These are phyloP conservation scores for Chlorops oryzae DNA, from an alignment of 1,140 invertebrate genomes.

Conservation along the genomic window DNA sequence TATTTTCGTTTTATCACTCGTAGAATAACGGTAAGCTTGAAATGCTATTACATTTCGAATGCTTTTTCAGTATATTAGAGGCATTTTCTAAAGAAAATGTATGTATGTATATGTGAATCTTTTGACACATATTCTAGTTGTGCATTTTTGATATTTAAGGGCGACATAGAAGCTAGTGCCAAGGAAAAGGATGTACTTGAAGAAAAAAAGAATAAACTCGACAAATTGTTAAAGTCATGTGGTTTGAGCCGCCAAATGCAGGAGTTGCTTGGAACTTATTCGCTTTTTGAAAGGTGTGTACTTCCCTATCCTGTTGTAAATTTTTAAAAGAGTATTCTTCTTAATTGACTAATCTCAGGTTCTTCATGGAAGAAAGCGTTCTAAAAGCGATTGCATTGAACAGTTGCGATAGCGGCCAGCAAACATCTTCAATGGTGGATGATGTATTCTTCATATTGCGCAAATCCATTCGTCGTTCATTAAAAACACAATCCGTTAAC, in stretches of 20 bases:
- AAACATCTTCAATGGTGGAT: slow-evolving; percentile 91
- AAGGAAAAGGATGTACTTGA: slow-evolving; percentile 53
- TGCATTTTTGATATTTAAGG: too few species aligned
- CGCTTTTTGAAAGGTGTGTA: slow-evolving; percentile 75
- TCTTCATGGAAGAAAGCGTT: slow-evolving; percentile 94
- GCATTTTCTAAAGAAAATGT: too few species aligned
- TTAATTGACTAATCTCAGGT: slow-evolving; percentile 48
- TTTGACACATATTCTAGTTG: too few species aligned
- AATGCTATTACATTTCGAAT: too few species aligned
- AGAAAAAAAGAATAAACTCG: slow-evolving; percentile 56
- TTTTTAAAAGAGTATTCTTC: too few species aligned
- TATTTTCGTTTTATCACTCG: slow-evolving; percentile 85
- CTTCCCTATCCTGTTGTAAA: not conserved
- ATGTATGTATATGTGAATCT: too few species aligned
- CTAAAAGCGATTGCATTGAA: slow-evolving; percentile 90
- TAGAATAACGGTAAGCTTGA: slow-evolving; percentile 67
- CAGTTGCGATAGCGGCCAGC: slow-evolving; percentile 59
- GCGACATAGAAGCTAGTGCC: slow-evolving; percentile 59
- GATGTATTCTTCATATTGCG: slow-evolving; percentile 97
- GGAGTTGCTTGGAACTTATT: slow-evolving; percentile 84
- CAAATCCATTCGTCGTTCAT: slow-evolving; percentile 86
- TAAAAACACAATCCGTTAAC: slow-evolving; percentile 86
- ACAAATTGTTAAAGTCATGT: slow-evolving; percentile 67
- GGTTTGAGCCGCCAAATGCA: slow-evolving; percentile 80
- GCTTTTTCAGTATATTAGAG: not conserved